Evolutionary conservation across 1,140 invertebrate species (phyloP).

Genomic region (Drosophila mauritiana): DNA sequence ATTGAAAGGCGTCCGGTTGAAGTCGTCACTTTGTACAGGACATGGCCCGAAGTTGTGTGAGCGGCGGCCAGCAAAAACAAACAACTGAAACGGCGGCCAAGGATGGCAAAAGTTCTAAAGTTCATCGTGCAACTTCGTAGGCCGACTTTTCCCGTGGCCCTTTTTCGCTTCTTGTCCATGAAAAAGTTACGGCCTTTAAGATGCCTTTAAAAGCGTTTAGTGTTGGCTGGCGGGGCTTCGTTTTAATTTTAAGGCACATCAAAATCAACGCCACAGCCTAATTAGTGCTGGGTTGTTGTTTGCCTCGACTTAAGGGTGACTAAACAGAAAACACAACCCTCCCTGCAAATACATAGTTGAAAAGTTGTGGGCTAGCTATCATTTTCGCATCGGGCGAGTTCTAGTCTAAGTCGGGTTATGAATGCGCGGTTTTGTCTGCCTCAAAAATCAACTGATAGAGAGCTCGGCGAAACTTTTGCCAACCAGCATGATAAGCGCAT

Average conservation of each 20-base stretch:
- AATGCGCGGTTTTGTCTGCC: conserved; percentile 54
- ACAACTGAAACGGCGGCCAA: conserved; percentile 49
- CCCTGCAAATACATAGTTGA: conserved; percentile 61
- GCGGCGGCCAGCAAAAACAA: conserved; percentile 54
- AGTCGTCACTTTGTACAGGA: conserved; percentile 58
- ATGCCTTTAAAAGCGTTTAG: conserved; percentile 69
- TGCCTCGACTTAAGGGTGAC: conserved; percentile 30
- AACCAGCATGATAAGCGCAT: conserved; percentile 73
- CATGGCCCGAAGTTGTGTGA: conserved; percentile 56
- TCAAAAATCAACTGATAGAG: conserved; percentile 54
- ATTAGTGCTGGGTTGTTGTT: conserved; percentile 71
- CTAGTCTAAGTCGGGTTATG: conserved; percentile 55
- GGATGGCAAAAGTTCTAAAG: conserved; percentile 73
- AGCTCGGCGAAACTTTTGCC: conserved; percentile 35
- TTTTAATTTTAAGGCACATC: conserved; percentile 73
- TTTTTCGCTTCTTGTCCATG: neutral
- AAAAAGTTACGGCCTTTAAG: conserved; percentile 61
- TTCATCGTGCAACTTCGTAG: conserved; percentile 72
- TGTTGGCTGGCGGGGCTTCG: conserved; percentile 34
- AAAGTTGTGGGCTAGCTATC: conserved; percentile 81
- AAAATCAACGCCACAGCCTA: conserved; percentile 72
- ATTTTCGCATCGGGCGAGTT: conserved; percentile 70
- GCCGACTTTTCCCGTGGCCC: conserved; percentile 31
- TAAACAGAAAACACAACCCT: conserved; percentile 19
- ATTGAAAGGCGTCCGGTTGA: conserved; percentile 75